Conservation (phyloP, 2,113 vertebrate genomes). For the Poeciliopsis turrubarensis region DNA sequence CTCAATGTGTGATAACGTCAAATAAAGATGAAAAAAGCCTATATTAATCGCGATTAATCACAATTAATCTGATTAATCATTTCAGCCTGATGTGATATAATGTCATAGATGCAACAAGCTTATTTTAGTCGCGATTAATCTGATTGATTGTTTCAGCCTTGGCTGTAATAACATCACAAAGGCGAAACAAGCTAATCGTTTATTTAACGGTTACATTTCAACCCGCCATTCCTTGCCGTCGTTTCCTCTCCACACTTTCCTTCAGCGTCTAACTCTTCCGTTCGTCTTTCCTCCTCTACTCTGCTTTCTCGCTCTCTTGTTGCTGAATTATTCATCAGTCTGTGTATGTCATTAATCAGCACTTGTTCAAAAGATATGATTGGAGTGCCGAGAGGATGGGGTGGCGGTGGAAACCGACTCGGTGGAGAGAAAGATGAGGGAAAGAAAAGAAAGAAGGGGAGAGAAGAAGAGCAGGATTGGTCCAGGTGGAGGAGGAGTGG, state of each 20-base stretch:
- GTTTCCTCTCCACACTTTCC: conserved; percentile 34
- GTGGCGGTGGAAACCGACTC: conserved; percentile 56
- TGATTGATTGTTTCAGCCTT: conserved; percentile 29
- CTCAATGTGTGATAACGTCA: too few species aligned
- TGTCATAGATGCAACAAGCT: conserved; percentile 17
- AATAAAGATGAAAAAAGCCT: too few species aligned
- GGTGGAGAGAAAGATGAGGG: conserved; percentile 25
- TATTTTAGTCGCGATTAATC: too few species aligned
- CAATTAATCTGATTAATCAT: too few species aligned
- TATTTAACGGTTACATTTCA: conserved; percentile 33
- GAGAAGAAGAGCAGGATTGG: conserved; percentile 14
- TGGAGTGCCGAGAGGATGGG: conserved; percentile 29
- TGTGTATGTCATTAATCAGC: conserved; percentile 87
- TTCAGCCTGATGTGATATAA: too few species aligned
- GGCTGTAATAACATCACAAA: background rate
- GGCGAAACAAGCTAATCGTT: conserved; percentile 35
- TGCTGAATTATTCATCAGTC: conserved; percentile 79
- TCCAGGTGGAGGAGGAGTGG: conserved; percentile 14
- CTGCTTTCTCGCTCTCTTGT: conserved; percentile 20
- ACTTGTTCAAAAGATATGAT: conserved; percentile 81
- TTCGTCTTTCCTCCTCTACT: conserved; percentile 30
- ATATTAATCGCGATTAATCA: too few species aligned
- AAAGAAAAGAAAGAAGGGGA: background rate
- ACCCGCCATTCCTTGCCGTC: conserved; percentile 41
- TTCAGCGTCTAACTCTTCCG: conserved; percentile 34